These are phyloP conservation scores for Neoniphon sammara DNA, from an alignment of 2,797 vertebrate genomes.

Conservation along the genomic window DNA sequence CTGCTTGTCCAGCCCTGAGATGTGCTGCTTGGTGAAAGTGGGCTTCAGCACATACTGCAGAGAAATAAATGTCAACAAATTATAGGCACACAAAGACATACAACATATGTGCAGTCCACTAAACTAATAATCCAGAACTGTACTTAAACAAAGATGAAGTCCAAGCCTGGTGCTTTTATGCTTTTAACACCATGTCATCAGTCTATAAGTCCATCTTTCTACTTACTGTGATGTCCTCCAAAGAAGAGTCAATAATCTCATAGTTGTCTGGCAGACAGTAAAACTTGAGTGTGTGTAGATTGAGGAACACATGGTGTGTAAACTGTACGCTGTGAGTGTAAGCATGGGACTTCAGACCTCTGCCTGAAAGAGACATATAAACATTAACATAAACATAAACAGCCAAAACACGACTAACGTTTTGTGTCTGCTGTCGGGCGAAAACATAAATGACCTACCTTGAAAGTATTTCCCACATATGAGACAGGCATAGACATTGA, in stretches of 20 bases:
- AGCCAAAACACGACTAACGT: not conserved
- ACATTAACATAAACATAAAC: not conserved
- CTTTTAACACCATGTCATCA: not conserved
- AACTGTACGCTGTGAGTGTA: conserved; percentile 98
- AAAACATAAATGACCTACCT: conserved; percentile 78
- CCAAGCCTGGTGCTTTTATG: not conserved
- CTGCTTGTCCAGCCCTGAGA: conserved; percentile 92
- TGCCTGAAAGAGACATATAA: conserved; percentile 79
- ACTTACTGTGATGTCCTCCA: conserved; percentile 95
- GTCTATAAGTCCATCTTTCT: not conserved
- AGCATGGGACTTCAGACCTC: conserved; percentile 95
- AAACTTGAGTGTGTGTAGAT: conserved; percentile 96
- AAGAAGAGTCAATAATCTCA: conserved; percentile 96
- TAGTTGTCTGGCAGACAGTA: conserved; percentile 99
- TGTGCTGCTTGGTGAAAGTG: conserved; percentile 95
- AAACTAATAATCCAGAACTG: not conserved
- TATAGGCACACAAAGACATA: conserved; percentile 1
- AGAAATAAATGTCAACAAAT: conserved; percentile 35
- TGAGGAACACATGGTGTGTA: conserved; percentile 96
- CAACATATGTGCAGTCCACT: too few relatives aligned
- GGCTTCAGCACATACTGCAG: conserved; percentile 95
- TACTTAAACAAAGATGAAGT: not conserved
- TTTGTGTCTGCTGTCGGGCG: not conserved
- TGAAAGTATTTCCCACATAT: conserved; percentile 98
- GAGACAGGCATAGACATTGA: conserved; percentile 95